Evolutionary conservation across 2,888 invertebrate species (phyloP).

Genomic region (Galeruca laticollis): DNA sequence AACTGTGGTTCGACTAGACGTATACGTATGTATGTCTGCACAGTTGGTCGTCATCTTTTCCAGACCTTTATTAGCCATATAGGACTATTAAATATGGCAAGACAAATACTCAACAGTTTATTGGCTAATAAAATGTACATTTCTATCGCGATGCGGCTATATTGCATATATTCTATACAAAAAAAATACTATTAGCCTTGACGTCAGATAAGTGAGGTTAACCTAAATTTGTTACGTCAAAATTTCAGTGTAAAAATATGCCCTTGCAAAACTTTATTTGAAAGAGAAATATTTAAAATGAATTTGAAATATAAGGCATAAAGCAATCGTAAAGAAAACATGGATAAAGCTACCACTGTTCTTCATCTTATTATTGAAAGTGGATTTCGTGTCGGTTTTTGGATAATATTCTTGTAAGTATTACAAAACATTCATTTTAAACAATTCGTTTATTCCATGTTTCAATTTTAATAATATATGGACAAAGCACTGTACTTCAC

Average conservation of each 20-base stretch:
- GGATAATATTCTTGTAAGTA: conserved; percentile 46
- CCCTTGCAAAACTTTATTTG: background rate
- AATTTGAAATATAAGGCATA: background rate
- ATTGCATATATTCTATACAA: too few species aligned
- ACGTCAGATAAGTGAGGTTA: conserved; percentile 2
- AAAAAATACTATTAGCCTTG: conserved; percentile 7
- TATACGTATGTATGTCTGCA: too few species aligned
- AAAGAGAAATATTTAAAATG: background rate
- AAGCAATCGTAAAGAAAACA: background rate
- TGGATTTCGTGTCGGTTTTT: conserved; percentile 40
- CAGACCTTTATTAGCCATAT: too few species aligned
- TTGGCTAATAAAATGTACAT: too few species aligned
- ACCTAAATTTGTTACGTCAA: conserved; percentile 3
- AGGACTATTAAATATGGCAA: too few species aligned
- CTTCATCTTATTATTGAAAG: conserved; percentile 36
- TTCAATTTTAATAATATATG: too few species aligned
- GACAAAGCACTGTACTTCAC: too few species aligned
- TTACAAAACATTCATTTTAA: background rate
- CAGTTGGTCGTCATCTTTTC: too few species aligned
- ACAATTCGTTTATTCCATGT: background rate
- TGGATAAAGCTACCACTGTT: conserved; percentile 22
- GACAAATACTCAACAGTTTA: too few species aligned
- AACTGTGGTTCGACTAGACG: too few species aligned
- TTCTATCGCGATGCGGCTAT: too few species aligned
- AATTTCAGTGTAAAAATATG: conserved; percentile 6